phyloP scores from a whole-genome alignment of 2,113 vertebrate genomes.

The Capricornis sumatraensis region DNA sequence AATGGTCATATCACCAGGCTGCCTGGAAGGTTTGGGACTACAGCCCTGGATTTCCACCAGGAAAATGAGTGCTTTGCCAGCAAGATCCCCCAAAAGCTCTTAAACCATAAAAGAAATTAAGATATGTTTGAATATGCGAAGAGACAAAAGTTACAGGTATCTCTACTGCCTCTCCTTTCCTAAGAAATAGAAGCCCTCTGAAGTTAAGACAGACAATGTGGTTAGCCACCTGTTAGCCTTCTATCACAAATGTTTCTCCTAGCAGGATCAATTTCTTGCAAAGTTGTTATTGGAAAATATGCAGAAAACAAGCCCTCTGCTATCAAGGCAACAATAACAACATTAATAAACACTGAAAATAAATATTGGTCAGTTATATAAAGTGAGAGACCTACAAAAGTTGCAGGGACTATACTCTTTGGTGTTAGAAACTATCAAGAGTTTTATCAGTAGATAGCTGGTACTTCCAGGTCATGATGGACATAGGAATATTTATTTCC shows the following conservation, averaged over 20 bases:
- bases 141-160: background rate
- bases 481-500: background rate
- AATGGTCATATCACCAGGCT: background rate
- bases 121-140: background rate
- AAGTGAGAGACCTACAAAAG: background rate
- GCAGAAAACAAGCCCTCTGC: background rate
- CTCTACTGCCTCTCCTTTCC: background rate
- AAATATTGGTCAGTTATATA: background rate
- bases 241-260: background rate
- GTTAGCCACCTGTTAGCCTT: background rate
- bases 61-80: background rate
- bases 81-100: background rate
- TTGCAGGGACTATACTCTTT: background rate
- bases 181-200: background rate
- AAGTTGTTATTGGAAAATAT: background rate
- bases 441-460: background rate
- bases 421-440: background rate
- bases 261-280: background rate
- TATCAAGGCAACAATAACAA: background rate
- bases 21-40: background rate
- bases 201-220: background rate
- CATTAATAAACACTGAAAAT: background rate
- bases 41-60: background rate
- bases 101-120: slow-evolving; percentile 24
- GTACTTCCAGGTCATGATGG: background rate